A percentile compares a stretch with the other conserved stretches of the same genome.
Evolutionary conservation across 2,113 vertebrate species (phyloP).

Genomic region (Seriola rivoliana): DNA sequence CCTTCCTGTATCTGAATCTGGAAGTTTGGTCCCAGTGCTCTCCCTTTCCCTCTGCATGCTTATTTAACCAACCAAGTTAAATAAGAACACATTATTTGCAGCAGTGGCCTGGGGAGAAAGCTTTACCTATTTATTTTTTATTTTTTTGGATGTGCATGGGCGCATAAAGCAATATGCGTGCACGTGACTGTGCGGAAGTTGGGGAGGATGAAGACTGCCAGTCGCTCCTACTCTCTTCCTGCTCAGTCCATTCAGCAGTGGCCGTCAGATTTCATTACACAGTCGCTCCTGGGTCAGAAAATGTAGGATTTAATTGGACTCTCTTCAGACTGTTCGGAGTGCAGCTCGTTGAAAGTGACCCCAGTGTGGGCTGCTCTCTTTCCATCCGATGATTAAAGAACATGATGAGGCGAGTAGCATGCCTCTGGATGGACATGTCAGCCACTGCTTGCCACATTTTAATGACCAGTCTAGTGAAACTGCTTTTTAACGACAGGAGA

Average conservation of each 20-base stretch:
- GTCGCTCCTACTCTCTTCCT: conserved; percentile 13
- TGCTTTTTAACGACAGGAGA: conserved; percentile 71
- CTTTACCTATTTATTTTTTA: neutral
- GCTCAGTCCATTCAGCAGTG: conserved; percentile 30
- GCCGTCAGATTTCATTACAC: conserved; percentile 65
- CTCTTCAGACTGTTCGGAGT: conserved; percentile 62
- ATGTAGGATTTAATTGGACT: conserved; percentile 77
- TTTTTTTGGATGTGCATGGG: conserved; percentile 15
- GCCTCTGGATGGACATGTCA: conserved; percentile 69
- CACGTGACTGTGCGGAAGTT: conserved; percentile 5
- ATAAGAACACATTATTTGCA: conserved; percentile 45
- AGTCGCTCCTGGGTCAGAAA: conserved; percentile 66
- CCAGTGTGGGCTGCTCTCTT: conserved; percentile 57
- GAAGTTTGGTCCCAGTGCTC: neutral
- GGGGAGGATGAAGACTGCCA: conserved; percentile 15
- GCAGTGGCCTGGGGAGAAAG: conserved; percentile 5
- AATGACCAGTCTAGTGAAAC: conserved; percentile 73
- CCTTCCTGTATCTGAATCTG: conserved; percentile 30
- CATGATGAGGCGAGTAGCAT: conserved; percentile 67
- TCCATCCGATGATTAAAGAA: conserved; percentile 78
- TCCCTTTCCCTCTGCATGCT: conserved; percentile 21
- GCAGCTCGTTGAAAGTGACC: conserved; percentile 74
- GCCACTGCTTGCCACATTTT: conserved; percentile 71
- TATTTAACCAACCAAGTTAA: conserved; percentile 60
- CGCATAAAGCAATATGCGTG: conserved; percentile 17